These are phyloP conservation scores for Blastomussa wellsi DNA, from an alignment of 92 coral and sea anemone species.

Conservation along the genomic window DNA sequence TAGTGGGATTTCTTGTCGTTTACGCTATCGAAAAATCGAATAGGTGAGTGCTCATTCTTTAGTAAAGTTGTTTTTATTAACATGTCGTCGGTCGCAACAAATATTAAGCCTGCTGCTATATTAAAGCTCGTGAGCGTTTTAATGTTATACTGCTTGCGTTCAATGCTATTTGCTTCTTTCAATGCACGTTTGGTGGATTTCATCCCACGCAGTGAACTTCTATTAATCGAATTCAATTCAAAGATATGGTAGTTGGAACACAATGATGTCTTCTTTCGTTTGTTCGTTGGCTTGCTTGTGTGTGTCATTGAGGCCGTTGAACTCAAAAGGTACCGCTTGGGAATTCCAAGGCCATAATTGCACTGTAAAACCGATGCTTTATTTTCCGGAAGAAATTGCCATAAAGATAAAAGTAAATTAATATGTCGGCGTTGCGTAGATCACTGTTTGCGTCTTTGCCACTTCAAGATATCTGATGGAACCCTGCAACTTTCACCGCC, in stretches of 20 bases:
- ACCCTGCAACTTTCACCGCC: not conserved
- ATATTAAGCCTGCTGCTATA: not conserved
- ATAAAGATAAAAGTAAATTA: constrained; percentile 18
- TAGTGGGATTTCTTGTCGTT: constrained; percentile 83
- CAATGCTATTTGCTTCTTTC: not conserved
- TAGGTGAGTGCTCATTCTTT: constrained; percentile 20
- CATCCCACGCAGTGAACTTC: not conserved
- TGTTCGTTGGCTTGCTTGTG: constrained; percentile 1
- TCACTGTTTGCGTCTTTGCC: constrained; percentile 18
- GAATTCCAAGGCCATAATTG: constrained; percentile 31
- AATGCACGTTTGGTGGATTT: not conserved
- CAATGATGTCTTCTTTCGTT: constrained; percentile 14
- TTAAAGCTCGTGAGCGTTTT: not conserved
- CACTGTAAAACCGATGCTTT: constrained; percentile 26
- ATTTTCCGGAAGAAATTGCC: constrained; percentile 21
- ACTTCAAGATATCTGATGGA: constrained; percentile 26
- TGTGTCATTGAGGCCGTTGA: constrained; percentile 12
- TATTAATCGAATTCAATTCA: not conserved
- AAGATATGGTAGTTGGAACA: not conserved
- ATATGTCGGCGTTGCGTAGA: constrained; percentile 26
- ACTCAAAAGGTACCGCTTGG: constrained; percentile 21
- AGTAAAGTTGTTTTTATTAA: constrained; percentile 6
- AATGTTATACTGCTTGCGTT: not conserved
- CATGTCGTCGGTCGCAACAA: not conserved
- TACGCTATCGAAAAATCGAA: constrained; percentile 48